These are phyloP conservation scores for Geotrupes spiniger DNA, from an alignment of 2,888 invertebrate genomes.

Conservation along the genomic window DNA sequence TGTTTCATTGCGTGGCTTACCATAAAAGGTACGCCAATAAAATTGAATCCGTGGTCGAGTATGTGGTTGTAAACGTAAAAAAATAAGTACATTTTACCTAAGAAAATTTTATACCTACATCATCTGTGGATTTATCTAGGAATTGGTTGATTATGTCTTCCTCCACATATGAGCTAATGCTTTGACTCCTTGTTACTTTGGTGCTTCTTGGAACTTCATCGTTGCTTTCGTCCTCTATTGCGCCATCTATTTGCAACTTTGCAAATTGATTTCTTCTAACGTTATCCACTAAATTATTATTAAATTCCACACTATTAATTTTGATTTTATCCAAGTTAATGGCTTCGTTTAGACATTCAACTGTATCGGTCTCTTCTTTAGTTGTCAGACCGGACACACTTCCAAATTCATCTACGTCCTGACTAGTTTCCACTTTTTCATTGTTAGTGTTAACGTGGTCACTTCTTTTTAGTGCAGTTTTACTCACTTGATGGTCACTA, in stretches of 20 bases:
- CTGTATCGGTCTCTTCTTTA: neutral
- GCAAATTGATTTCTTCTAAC: too few species aligned
- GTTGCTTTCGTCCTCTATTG: conserved; percentile 19
- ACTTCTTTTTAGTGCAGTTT: neutral
- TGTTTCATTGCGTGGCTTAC: too few species aligned
- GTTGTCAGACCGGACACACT: too few species aligned
- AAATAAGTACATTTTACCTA: too few species aligned
- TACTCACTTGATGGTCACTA: neutral
- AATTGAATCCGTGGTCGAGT: too few species aligned
- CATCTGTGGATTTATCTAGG: conserved; percentile 39
- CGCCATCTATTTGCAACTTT: conserved; percentile 13
- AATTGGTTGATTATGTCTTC: conserved; percentile 40
- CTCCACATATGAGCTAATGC: conserved; percentile 24
- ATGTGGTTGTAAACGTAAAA: too few species aligned
- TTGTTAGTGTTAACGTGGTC: neutral
- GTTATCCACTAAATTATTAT: conserved; percentile 5
- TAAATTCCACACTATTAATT: neutral
- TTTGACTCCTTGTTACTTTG: conserved; percentile 18
- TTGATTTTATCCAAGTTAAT: neutral
- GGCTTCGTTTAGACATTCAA: neutral
- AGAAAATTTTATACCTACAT: conserved; percentile 34
- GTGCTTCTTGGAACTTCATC: conserved; percentile 10
- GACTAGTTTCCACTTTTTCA: neutral
- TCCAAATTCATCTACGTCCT: neutral
- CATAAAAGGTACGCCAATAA: too few species aligned